Percentiles rank a stretch among this genome's conserved stretches.
Evolutionary conservation across 37 sponge, comb jelly and placozoan species (phyloP).

Genomic region (Agelas oroides): DNA sequence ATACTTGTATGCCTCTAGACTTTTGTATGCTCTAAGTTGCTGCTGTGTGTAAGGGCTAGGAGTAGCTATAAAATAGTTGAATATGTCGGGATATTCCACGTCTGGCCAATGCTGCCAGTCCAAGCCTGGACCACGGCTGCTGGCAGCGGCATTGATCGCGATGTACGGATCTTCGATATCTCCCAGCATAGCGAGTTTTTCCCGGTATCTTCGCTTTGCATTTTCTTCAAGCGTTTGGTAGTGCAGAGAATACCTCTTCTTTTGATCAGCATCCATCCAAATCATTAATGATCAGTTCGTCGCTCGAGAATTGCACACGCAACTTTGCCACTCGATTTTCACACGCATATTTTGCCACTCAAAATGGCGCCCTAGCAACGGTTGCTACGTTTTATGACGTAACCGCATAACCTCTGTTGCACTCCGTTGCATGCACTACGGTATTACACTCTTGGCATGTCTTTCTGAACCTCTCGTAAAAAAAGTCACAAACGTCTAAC

Average conservation of each 20-base stretch:
- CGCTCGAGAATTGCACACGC: neutral
- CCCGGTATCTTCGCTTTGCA: constrained; percentile 14
- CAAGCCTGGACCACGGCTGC: no score
- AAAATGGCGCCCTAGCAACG: no score
- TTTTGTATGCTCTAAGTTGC: constrained; percentile 39
- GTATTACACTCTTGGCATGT: no score
- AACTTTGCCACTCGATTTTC: neutral
- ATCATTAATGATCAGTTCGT: no score
- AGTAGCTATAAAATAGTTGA: constrained; percentile 40
- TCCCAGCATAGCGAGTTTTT: constrained; percentile 35
- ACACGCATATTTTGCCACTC: no score
- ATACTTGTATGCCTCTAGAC: constrained; percentile 49
- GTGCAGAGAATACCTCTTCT: constrained; percentile 5
- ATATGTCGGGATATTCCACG: constrained; percentile 66
- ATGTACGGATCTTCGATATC: constrained; percentile 39
- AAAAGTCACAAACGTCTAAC: no score
- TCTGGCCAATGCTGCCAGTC: constrained; percentile 54
- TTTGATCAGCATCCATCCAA: no score
- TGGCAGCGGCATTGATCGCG: neutral
- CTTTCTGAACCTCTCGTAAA: no score
- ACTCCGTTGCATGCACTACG: no score
- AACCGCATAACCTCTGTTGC: neutral
- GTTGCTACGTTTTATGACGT: no score
- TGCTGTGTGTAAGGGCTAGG: constrained; percentile 55
- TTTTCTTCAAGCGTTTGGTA: constrained; percentile 20